These are phyloP conservation scores for Harpalus rufipes DNA, from an alignment of 2,888 invertebrate genomes.

Conservation along the genomic window DNA sequence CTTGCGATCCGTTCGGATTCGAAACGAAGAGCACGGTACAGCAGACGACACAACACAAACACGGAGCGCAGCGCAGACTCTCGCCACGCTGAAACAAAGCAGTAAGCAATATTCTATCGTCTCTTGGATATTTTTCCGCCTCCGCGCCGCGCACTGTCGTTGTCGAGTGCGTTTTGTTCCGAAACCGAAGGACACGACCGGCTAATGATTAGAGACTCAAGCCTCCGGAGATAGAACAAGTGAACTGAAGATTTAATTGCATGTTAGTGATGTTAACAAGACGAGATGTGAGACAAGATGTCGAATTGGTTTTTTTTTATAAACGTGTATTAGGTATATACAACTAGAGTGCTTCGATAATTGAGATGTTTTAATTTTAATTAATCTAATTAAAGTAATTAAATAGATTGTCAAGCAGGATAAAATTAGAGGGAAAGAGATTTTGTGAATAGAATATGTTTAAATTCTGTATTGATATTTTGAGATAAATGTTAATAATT, in stretches of 20 bases:
- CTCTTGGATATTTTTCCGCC: conserved; percentile 9
- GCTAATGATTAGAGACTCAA: conserved; percentile 19
- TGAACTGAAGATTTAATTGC: conserved; percentile 27
- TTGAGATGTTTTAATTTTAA: conserved; percentile 29
- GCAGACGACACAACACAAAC: conserved; percentile 16
- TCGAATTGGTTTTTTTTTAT: conserved; percentile 17
- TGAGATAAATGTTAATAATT: no score
- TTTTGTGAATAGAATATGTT: no score
- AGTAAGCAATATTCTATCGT: conserved; percentile 15
- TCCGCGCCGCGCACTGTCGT: no score
- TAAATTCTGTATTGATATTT: no score
- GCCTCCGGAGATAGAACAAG: conserved; percentile 15
- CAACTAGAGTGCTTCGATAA: not conserved
- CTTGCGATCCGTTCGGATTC: conserved; percentile 19
- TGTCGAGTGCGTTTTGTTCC: conserved; percentile 10
- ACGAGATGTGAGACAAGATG: conserved; percentile 7
- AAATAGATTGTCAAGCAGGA: not conserved
- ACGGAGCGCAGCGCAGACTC: not conserved
- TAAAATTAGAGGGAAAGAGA: not conserved
- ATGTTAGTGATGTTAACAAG: conserved; percentile 35
- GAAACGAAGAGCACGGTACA: conserved; percentile 22
- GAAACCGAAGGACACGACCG: not conserved
- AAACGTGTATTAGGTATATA: no score
- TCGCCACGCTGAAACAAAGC: conserved; percentile 7
- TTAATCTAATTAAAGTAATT: conserved; percentile 3